Conservation (phyloP, 2,888 invertebrate genomes). For the Drosophila algonquin region DNA sequence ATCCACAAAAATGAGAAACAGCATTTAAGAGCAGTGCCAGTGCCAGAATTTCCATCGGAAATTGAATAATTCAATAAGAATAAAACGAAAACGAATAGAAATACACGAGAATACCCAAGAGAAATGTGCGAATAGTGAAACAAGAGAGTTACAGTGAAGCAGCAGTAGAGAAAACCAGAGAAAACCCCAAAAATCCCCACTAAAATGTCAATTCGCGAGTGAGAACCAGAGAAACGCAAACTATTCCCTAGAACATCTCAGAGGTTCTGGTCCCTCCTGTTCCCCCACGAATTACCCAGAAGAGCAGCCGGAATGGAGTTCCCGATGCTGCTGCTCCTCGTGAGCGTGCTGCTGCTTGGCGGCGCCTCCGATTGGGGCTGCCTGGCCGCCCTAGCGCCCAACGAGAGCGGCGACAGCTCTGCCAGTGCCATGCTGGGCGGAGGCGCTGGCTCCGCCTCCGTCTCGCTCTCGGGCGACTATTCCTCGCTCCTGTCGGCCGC, state of each 20-base stretch:
- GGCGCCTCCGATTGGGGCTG: conserved; percentile 18
- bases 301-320: conserved; percentile 31
- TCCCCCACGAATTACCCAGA: conserved; percentile 27
- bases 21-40: conserved; percentile 30
- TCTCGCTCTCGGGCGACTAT: conserved; percentile 66
- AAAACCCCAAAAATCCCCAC: conserved; percentile 16
- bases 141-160: conserved; percentile 8
- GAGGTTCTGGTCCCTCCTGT: conserved; percentile 20
- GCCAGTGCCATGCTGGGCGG: conserved; percentile 70
- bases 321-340: conserved; percentile 20
- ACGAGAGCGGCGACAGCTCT: conserved; percentile 42
- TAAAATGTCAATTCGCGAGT: conserved; percentile 65
- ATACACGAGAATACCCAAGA: conserved; percentile 6
- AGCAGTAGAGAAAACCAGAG: background rate
- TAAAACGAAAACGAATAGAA: conserved; percentile 24
- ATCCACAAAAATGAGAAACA: conserved; percentile 32
- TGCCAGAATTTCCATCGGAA: conserved; percentile 60
- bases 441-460: conserved; percentile 57
- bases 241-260: conserved; percentile 24
- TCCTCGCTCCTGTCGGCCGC: conserved; percentile 57
- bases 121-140: conserved; percentile 41
- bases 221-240: conserved; percentile 36
- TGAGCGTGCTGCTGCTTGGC: background rate
- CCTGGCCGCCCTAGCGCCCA: conserved; percentile 42
- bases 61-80: conserved; percentile 39